These are phyloP conservation scores for Cataglyphis hispanica DNA, from an alignment of 1,140 invertebrate species.

Conservation along the genomic window DNA sequence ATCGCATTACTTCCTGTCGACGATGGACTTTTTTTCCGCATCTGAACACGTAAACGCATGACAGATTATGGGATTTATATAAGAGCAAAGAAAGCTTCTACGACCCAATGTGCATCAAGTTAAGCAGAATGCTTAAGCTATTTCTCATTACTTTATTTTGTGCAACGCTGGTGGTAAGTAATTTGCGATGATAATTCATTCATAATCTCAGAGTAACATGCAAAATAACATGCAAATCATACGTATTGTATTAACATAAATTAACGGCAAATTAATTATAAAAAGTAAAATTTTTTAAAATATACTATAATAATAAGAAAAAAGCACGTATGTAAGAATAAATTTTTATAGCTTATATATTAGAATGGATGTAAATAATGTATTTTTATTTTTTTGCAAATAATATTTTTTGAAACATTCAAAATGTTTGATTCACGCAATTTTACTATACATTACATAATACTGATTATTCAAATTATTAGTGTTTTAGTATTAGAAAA, in stretches of 20 bases:
- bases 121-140: conserved; percentile 13
- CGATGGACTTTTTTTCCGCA: background rate
- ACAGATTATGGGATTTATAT: background rate
- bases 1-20: background rate
- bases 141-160: conserved; percentile 28
- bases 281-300: no score
- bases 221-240: background rate
- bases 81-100: background rate
- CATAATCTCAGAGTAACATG: background rate
- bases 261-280: background rate
- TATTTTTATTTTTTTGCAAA: background rate
- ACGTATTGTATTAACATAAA: background rate
- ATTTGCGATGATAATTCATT: background rate
- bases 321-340: background rate
- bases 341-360: background rate
- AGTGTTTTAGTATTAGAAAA: no score
- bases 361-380: background rate
- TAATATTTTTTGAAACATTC: background rate
- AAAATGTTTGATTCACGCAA: background rate
- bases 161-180: conserved; percentile 22
- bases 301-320: background rate
- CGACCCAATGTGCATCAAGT: background rate
- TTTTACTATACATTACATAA: background rate
- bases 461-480: background rate
- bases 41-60: background rate